A percentile compares a stretch with the other conserved stretches of the same genome.
Conservation (phyloP, 1,140 invertebrate species). For the Dolichoris vasculosae region DNA sequence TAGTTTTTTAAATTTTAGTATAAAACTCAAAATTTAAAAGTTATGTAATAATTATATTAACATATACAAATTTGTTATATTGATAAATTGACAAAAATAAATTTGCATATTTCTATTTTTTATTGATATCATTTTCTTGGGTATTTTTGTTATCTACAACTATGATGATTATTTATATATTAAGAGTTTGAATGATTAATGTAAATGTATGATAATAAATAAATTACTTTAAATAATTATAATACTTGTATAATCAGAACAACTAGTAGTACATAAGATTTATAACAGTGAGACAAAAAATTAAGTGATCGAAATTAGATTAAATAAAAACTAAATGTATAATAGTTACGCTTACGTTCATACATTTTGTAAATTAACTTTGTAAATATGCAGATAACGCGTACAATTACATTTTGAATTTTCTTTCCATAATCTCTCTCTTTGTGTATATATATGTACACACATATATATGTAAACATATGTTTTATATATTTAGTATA, state of each 20-base stretch:
- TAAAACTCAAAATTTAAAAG: too few relatives aligned
- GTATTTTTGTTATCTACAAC: too few relatives aligned
- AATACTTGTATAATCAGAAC: not conserved
- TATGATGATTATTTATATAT: too few relatives aligned
- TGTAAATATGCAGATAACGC: constrained; percentile 49
- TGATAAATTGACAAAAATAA: too few relatives aligned
- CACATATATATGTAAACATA: constrained; percentile 37
- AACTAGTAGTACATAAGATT: constrained; percentile 1
- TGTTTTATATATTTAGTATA: constrained; percentile 34
- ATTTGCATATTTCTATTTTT: too few relatives aligned
- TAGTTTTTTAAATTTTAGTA: too few relatives aligned
- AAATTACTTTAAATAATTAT: too few relatives aligned
- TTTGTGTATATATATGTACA: constrained; percentile 2
- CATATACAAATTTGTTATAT: too few relatives aligned
- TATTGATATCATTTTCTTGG: too few relatives aligned
- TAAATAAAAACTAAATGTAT: not conserved
- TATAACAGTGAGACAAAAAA: not conserved
- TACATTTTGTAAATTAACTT: constrained; percentile 52
- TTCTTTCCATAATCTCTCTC: not conserved
- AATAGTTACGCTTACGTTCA: constrained; percentile 27
- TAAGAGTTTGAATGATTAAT: too few relatives aligned
- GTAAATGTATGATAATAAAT: too few relatives aligned
- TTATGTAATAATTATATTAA: too few relatives aligned
- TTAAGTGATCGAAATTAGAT: not conserved
- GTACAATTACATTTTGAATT: constrained; percentile 10